phyloP scores from a whole-genome alignment of 2,797 vertebrate species.

The Micromesistius poutassou region DNA sequence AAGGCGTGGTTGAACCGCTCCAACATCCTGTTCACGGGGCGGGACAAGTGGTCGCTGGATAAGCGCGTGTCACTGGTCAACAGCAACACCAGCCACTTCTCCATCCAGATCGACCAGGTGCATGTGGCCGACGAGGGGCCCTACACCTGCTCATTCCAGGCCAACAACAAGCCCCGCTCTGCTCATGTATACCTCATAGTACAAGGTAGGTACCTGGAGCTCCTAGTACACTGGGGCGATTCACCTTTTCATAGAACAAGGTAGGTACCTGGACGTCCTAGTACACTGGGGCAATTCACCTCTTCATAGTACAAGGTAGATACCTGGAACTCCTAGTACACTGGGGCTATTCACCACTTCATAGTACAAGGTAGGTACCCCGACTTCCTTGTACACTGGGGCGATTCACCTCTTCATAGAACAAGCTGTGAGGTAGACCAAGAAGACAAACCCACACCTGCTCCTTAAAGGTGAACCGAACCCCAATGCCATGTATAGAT shows the following conservation, averaged over 20 bases:
- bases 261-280: constrained; percentile 51
- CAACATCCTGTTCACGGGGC: constrained; percentile 88
- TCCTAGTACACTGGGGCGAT: not conserved
- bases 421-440: not conserved
- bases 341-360: constrained; percentile 74
- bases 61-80: constrained; percentile 81
- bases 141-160: constrained; percentile 91
- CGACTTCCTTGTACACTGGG: not conserved
- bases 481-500: not conserved
- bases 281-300: not conserved
- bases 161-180: constrained; percentile 83
- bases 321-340: not conserved
- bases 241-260: not conserved
- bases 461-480: too few species aligned
- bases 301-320: constrained; percentile 88
- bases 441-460: not conserved
- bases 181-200: constrained; percentile 90
- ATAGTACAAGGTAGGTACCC: constrained; percentile 81
- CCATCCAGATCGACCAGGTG: constrained; percentile 84
- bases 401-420: not conserved
- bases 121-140: constrained; percentile 84
- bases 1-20: constrained; percentile 93
- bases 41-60: constrained; percentile 90
- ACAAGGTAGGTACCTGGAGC: constrained; percentile 71
- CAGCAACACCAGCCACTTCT: constrained; percentile 85